Percentiles rank a stretch among this genome's conserved stretches.
These are phyloP conservation scores for Hylyphantes graminicola DNA, from an alignment of 1,140 invertebrate species.

Conservation along the genomic window DNA sequence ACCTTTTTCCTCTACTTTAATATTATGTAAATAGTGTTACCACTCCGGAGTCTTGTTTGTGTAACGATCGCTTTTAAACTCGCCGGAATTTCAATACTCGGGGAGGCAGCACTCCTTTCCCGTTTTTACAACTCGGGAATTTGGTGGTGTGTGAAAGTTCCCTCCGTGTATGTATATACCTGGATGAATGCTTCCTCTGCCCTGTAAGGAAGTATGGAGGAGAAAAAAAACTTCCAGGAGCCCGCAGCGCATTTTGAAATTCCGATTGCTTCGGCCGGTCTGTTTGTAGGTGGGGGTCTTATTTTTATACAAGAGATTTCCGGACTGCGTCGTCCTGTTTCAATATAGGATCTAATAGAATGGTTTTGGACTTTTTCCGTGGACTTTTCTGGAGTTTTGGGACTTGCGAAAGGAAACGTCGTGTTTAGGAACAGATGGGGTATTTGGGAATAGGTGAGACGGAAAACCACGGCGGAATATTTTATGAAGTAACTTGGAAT, in stretches of 20 bases:
- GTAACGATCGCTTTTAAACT: conserved; percentile 28
- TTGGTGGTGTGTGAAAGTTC: conserved; percentile 19
- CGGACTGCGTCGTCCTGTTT: conserved; percentile 16
- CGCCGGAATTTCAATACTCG: conserved; percentile 19
- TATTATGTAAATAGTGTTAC: conserved; percentile 38
- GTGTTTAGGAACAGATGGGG: no score
- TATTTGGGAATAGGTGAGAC: no score
- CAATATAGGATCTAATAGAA: conserved; percentile 23
- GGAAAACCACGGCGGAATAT: no score
- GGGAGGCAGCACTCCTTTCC: neutral
- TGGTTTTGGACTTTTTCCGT: conserved; percentile 3
- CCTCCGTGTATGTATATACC: neutral
- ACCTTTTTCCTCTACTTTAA: conserved; percentile 17
- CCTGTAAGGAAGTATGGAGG: neutral
- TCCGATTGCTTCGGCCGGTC: conserved; percentile 30
- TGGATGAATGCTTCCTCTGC: neutral
- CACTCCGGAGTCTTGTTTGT: conserved; percentile 23
- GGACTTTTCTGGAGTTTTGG: no score
- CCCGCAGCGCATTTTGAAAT: conserved; percentile 29
- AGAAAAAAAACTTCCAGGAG: neutral
- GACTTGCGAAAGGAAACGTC: no score
- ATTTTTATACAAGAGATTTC: conserved; percentile 32
- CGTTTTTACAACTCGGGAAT: conserved; percentile 10
- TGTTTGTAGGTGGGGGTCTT: conserved; percentile 7
- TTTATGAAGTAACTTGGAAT: no score